Conservation (phyloP, 2,888 invertebrate genomes). For the Sinopyrophorus schimmeli region DNA sequence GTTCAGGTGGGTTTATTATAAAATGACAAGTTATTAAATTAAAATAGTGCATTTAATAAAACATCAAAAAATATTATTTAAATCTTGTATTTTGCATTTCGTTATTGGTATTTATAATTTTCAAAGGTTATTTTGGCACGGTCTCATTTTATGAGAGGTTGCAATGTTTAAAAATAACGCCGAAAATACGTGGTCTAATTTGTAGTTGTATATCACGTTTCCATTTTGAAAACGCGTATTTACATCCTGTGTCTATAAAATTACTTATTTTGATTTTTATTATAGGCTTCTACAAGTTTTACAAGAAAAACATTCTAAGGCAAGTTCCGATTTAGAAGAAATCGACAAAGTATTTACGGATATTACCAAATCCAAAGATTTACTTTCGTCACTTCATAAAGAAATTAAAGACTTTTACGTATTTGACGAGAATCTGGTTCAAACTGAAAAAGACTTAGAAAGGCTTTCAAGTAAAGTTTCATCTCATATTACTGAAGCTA, state of each 20-base stretch:
- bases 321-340: conserved; percentile 73
- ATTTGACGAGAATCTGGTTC: conserved; percentile 72
- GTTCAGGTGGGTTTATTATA: conserved; percentile 15
- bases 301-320: conserved; percentile 74
- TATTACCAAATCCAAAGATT: conserved; percentile 70
- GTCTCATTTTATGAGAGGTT: conserved; percentile 26
- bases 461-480: conserved; percentile 63
- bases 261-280: conserved; percentile 27
- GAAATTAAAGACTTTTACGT: conserved; percentile 75
- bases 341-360: conserved; percentile 74
- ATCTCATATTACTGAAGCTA: conserved; percentile 61
- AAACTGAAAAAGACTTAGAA: conserved; percentile 64
- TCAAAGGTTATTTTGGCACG: conserved; percentile 25
- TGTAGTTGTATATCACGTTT: conserved; percentile 14
- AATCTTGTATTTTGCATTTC: conserved; percentile 1
- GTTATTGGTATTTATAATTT: conserved; percentile 7
- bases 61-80: conserved; percentile 9
- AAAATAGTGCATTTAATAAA: too few relatives aligned
- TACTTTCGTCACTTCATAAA: conserved; percentile 67
- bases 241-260: conserved; percentile 10
- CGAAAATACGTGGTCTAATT: conserved; percentile 15
- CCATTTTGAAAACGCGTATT: conserved; percentile 7
- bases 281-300: conserved; percentile 80
- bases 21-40: not conserved
- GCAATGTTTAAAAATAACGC: conserved; percentile 21